Conservation (phyloP, 2,888 invertebrate species). For the Esperia sulphurella region DNA sequence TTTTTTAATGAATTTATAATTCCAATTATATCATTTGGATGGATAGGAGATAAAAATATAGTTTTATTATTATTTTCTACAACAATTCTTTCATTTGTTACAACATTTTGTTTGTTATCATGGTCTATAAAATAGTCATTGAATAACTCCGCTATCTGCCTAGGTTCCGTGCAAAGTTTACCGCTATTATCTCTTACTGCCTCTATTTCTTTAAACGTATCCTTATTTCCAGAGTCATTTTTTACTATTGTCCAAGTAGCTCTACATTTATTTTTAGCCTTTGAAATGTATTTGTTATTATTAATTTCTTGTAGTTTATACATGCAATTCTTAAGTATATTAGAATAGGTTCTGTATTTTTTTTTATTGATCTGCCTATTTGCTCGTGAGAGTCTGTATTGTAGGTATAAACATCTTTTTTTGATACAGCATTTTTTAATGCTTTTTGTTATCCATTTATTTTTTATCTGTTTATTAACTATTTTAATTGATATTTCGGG, state of each 20-base stretch:
- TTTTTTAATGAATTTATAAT: no score
- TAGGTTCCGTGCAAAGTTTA: background rate
- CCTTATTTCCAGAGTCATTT: no score
- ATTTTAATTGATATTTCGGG: slow-evolving; percentile 3
- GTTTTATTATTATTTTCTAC: no score
- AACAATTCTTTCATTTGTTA: background rate
- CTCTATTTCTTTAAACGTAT: no score
- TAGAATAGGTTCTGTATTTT: background rate
- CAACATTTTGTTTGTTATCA: background rate
- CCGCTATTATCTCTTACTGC: no score
- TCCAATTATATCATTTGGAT: no score
- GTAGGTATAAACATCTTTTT: no score
- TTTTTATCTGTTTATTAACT: background rate
- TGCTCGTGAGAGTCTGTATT: no score
- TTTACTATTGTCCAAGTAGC: background rate
- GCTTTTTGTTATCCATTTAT: slow-evolving; percentile 1
- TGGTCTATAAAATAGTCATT: background rate
- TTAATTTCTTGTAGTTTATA: background rate
- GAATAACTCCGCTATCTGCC: background rate
- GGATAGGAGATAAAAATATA: no score
- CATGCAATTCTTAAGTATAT: slow-evolving; percentile 4
- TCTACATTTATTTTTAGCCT: background rate
- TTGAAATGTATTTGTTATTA: background rate
- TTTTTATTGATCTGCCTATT: slow-evolving; percentile 1
- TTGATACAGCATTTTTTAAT: slow-evolving; percentile 1